A percentile compares a stretch with the other conserved stretches of the same genome.
phyloP scores from a whole-genome alignment of 2,797 vertebrate species.

The Pseudochirops corinnae region DNA sequence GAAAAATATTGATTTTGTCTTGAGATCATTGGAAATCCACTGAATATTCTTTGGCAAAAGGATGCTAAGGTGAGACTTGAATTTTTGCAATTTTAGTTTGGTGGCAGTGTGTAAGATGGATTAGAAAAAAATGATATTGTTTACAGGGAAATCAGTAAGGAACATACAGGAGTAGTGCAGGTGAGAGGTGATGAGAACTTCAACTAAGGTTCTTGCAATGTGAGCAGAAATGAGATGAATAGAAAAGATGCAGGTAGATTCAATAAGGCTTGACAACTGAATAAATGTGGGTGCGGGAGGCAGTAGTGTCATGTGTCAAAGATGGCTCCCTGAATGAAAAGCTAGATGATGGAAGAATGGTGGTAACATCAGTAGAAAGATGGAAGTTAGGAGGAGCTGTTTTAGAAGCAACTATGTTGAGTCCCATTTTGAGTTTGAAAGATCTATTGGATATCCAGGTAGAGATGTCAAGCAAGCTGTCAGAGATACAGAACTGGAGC shows the following conservation, averaged over 20 bases:
- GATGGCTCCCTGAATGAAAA: background rate
- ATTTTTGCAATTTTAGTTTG: background rate
- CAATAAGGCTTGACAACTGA: background rate
- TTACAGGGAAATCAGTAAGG: background rate
- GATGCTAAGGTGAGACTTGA: background rate
- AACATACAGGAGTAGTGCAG: background rate
- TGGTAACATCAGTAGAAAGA: background rate
- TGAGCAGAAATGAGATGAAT: background rate
- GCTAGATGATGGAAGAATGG: background rate
- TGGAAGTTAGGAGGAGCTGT: background rate
- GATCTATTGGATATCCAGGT: background rate
- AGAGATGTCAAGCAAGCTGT: background rate
- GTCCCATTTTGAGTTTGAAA: background rate
- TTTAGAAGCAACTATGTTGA: background rate
- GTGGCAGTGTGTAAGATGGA: background rate
- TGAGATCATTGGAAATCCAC: background rate
- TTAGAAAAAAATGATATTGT: background rate
- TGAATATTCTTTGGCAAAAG: background rate
- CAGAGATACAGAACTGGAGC: background rate
- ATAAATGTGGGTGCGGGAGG: background rate
- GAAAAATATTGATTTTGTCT: background rate
- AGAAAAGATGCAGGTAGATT: background rate
- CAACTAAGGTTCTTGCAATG: background rate
- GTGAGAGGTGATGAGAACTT: background rate
- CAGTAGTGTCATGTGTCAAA: background rate